A percentile compares a stretch with the other conserved stretches of the same genome.
Conservation (phyloP, 2,113 vertebrate species). For the Platysteira castanea region DNA sequence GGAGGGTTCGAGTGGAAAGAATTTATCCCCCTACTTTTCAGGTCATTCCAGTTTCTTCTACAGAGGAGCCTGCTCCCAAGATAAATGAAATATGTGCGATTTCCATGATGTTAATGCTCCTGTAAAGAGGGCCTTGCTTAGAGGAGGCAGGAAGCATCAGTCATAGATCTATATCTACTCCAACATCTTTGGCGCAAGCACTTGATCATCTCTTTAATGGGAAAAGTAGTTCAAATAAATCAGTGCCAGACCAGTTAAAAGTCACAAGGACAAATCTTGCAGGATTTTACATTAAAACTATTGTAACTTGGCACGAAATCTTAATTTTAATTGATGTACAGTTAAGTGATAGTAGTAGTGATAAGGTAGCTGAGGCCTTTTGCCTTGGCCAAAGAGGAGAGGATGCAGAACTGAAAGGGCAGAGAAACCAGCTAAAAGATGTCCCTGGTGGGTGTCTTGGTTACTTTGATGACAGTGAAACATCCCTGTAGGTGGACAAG, state of each 20-base stretch:
- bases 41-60: conserved; percentile 45
- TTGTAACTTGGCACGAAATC: background rate
- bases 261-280: background rate
- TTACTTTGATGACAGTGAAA: background rate
- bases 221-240: conserved; percentile 18
- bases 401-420: background rate
- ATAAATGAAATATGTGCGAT: background rate
- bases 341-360: background rate
- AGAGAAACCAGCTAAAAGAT: background rate
- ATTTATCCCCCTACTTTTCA: conserved; percentile 4
- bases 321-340: background rate
- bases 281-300: background rate
- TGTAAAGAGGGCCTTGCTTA: conserved; percentile 4
- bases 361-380: background rate
- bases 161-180: background rate
- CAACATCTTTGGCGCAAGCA: background rate
- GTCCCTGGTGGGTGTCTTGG: background rate
- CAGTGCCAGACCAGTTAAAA: background rate
- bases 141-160: background rate
- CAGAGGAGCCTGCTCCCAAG: background rate
- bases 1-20: conserved; percentile 40
- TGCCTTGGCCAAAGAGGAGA: background rate
- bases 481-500: background rate
- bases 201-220: conserved; percentile 14
- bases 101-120: background rate